Base-by-base conservation (phyloP, 1,140 invertebrate genomes). In the Uloborus diversus region DNA sequence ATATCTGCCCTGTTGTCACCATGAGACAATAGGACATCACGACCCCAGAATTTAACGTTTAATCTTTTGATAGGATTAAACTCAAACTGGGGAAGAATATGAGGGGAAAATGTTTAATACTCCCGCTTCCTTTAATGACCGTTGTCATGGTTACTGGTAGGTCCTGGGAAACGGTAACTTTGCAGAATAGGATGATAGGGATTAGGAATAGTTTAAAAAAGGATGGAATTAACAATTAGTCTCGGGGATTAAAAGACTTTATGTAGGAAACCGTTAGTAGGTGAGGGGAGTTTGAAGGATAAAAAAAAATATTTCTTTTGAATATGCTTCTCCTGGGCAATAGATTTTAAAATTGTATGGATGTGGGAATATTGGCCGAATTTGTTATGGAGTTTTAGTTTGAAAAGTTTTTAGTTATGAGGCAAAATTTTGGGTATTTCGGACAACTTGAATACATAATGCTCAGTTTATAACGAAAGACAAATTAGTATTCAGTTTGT, bases 1-100 rank as follows among this genome's bases (percentile, higher is more conserved):
- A n/a, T 35, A 20, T 62, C 17, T 62, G 23, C 20, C n/a, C n/a
- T 35, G 49, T 51, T 69, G 66, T 20, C 27, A 32, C 66, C 42
- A 56, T 35, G 47, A 69, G 66, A 69, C 66, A 69, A 69, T 56
- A 69, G 66, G n/a, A n/a, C 56, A 13, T 56, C 17, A 37, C 49
- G 30, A 69, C 49, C 66, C 66, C 49, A 35, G 17, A 14, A 53
- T 69, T 69, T 32, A 56, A 69, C 69, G 25, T 61, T 71, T 71
- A 71, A 71, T 71, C 69, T 61, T 61, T 71, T 71, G 69, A 71
- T 71, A 35, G 33, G 69, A 71, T 71, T 71, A 71, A 59, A 71
- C 59, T 71, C 56, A n/a, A n/a, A n/a, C n/a, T n/a, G n/a, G n/a
- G n/a, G n/a, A n/a, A n/a, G n/a, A n/a, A 35, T 27, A 42, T 37